These are phyloP conservation scores for Psittacara wagleri DNA, from an alignment of 2,113 vertebrate genomes.

Conservation along the genomic window DNA sequence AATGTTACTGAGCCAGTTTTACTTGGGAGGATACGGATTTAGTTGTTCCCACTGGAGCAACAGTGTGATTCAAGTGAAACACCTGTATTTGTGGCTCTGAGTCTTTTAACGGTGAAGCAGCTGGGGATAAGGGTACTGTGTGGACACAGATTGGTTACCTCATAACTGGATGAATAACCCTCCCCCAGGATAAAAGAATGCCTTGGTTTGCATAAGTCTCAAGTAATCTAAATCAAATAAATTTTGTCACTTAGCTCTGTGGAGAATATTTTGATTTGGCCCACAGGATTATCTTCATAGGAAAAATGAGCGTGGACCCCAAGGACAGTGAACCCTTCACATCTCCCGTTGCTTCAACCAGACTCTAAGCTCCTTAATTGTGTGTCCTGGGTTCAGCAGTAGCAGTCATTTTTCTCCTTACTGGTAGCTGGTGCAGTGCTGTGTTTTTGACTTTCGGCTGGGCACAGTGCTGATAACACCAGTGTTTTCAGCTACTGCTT, in stretches of 20 bases:
- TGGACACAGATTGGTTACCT: neutral
- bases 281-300: neutral
- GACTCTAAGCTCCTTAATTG: neutral
- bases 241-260: neutral
- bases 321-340: neutral
- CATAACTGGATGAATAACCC: neutral
- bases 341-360: neutral
- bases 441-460: too few species aligned
- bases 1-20: constrained; percentile 52
- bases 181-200: neutral
- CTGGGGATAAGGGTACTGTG: neutral
- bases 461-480: too few species aligned
- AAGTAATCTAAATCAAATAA: neutral
- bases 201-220: neutral
- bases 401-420: too few species aligned
- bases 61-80: constrained; percentile 5
- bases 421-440: too few species aligned
- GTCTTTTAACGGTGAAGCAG: constrained; percentile 13
- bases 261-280: neutral
- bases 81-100: neutral
- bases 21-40: constrained; percentile 19
- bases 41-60: constrained; percentile 46
- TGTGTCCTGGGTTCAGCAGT: too few species aligned
- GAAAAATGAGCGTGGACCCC: neutral
- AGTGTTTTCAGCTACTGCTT: too few species aligned